Percentiles rank a stretch among this genome's conserved stretches.
Evolutionary conservation across 2,888 invertebrate species (phyloP).

Genomic region (Lithophane semibrunnea): DNA sequence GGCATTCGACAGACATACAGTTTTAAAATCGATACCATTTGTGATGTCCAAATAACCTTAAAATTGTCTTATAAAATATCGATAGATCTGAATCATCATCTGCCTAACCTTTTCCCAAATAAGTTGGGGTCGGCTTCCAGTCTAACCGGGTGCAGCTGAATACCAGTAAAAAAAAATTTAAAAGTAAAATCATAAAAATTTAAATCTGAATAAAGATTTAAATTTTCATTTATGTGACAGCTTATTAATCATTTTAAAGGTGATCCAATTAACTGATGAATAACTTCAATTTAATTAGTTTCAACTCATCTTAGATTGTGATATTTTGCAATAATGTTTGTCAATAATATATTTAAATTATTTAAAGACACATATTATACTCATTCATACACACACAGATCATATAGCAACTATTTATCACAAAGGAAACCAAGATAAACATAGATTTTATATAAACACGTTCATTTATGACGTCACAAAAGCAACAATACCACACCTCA

Average conservation of each 20-base stretch:
- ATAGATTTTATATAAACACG: not conserved
- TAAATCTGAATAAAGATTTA: not conserved
- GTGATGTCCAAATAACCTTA: constrained; percentile 51
- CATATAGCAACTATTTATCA: not conserved
- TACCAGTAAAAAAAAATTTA: too few relatives aligned
- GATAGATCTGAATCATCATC: too few relatives aligned
- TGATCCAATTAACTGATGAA: constrained; percentile 6
- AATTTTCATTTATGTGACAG: not conserved
- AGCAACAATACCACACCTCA: constrained; percentile 39
- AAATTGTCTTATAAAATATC: constrained; percentile 25
- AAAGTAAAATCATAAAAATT: too few relatives aligned
- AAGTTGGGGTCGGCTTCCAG: too few relatives aligned
- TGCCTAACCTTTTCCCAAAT: too few relatives aligned
- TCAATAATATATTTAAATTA: not conserved
- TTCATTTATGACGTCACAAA: constrained; percentile 27
- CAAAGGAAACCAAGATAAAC: not conserved
- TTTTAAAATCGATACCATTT: constrained; percentile 67
- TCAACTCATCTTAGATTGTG: not conserved
- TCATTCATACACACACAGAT: not conserved
- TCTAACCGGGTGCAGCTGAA: too few relatives aligned
- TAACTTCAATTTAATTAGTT: not conserved
- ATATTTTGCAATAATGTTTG: not conserved
- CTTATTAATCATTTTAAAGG: not conserved
- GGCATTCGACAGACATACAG: constrained; percentile 61
- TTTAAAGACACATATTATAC: not conserved